Evolutionary conservation across 2,113 vertebrate genomes (phyloP).

Genomic region (Indicator maculatus): DNA sequence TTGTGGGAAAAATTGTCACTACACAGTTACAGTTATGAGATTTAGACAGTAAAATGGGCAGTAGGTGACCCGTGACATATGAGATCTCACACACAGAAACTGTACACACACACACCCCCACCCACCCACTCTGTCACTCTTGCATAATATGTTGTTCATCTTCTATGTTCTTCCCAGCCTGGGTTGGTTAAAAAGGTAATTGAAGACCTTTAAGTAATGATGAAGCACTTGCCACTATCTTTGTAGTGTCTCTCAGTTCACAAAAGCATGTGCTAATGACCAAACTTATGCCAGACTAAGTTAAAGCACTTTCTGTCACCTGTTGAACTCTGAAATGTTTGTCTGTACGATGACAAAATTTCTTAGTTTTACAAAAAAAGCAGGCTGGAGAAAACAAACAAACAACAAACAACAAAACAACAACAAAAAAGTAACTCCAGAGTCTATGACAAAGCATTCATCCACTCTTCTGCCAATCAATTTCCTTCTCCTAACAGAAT

Average conservation of each 20-base stretch:
- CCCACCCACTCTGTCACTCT: not conserved
- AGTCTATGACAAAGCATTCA: not conserved
- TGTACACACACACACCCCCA: not conserved
- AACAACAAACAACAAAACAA: not conserved
- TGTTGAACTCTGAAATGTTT: not conserved
- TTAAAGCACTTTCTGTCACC: not conserved
- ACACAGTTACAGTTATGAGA: not conserved
- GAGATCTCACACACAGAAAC: not conserved
- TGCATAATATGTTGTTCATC: not conserved
- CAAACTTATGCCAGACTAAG: not conserved
- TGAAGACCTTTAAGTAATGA: not conserved
- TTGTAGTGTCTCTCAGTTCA: not conserved
- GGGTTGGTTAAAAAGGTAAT: not conserved
- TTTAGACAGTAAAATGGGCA: not conserved
- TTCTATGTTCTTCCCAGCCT: not conserved
- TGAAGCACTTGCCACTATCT: not conserved
- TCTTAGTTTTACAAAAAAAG: not conserved
- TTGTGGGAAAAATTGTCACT: not conserved
- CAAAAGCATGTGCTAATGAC: not conserved
- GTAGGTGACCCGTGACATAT: not conserved
- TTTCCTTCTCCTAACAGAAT: not conserved
- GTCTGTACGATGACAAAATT: not conserved
- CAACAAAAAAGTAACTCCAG: not conserved
- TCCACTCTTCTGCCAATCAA: not conserved
- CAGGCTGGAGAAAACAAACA: fast-evolving